Conservation (phyloP, 2,113 vertebrate species). For the Rallus limicola region DNA sequence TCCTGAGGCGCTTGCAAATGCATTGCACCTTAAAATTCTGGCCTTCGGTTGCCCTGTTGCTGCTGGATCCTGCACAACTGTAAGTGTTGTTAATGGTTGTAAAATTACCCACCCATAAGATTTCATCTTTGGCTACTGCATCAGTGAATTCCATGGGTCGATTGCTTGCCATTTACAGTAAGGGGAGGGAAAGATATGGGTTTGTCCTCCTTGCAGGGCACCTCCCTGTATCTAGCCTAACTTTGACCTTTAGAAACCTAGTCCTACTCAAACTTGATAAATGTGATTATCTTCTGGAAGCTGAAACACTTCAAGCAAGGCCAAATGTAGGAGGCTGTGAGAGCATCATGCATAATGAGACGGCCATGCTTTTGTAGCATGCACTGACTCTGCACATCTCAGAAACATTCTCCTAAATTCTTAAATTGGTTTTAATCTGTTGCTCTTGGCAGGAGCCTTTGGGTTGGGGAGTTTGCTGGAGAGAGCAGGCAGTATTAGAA, state of each 20-base stretch:
- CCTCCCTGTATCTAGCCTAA: conserved; percentile 11
- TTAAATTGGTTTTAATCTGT: conserved; percentile 49
- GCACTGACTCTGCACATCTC: not conserved
- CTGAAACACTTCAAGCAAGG: not conserved
- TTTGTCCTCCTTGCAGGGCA: not conserved
- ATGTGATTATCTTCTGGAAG: not conserved
- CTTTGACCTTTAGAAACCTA: not conserved
- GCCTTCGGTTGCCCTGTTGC: not conserved
- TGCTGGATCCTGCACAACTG: not conserved
- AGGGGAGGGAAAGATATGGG: not conserved
- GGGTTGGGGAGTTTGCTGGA: conserved; percentile 30
- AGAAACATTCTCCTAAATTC: conserved; percentile 22
- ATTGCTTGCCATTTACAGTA: conserved; percentile 21
- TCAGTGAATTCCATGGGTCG: conserved; percentile 1
- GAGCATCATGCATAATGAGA: not conserved
- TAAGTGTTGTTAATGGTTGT: not conserved
- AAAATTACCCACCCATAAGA: not conserved
- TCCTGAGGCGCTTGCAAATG: not conserved
- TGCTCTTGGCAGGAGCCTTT: conserved; percentile 48
- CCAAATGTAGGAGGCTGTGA: not conserved
- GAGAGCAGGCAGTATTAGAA: conserved; percentile 16
- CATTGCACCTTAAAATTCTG: not conserved
- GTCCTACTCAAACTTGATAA: not conserved
- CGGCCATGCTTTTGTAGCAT: not conserved
- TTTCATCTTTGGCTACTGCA: conserved; percentile 38